Conservation (phyloP, 2,797 vertebrate species). For the Acrossocheilus fasciatus region DNA sequence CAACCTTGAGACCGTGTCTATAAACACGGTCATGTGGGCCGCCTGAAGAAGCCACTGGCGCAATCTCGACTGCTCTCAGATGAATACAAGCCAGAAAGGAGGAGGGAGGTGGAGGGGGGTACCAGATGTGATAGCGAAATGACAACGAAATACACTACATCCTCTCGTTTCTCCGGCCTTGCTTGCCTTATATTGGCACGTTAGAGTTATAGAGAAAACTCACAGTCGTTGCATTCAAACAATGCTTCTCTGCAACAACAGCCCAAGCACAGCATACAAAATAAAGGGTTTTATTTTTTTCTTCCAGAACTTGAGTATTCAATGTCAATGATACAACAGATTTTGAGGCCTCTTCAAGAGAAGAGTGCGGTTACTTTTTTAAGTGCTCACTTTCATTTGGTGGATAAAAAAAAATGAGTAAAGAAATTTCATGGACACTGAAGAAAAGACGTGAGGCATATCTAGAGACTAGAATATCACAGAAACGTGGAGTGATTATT, state of each 20-base stretch:
- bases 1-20: constrained; percentile 62
- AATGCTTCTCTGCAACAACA: not conserved
- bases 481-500: not conserved
- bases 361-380: not conserved
- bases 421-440: not conserved
- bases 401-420: not conserved
- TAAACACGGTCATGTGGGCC: constrained; percentile 63
- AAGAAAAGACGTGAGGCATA: not conserved
- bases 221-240: not conserved
- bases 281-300: not conserved
- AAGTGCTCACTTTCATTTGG: not conserved
- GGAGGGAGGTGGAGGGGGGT: not conserved
- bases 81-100: constrained; percentile 52
- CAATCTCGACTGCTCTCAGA: constrained; percentile 44
- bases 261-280: not conserved
- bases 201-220: not conserved
- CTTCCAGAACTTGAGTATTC: not conserved
- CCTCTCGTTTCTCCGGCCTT: constrained; percentile 9
- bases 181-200: not conserved
- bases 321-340: not conserved
- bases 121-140: not conserved
- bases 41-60: constrained; percentile 59
- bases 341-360: not conserved
- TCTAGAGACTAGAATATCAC: not conserved
- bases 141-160: constrained; percentile 5